phyloP scores from a whole-genome alignment of 2,113 vertebrate genomes.

The Arothron firmamentum region DNA sequence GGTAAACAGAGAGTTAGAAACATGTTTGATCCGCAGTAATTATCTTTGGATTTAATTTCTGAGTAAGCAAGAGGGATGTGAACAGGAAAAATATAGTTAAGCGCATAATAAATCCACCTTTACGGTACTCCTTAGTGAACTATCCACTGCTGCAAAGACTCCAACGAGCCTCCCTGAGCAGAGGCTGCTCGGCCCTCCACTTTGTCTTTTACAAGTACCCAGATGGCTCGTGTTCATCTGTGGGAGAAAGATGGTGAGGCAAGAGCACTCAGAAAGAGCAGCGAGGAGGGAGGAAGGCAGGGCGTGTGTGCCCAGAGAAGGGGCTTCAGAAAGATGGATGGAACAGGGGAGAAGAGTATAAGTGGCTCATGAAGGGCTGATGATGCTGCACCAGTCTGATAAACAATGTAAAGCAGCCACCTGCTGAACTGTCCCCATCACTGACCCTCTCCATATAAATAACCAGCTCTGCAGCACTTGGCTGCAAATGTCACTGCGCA shows the following conservation, averaged over 20 bases:
- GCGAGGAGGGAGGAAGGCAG: neutral
- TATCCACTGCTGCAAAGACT: neutral
- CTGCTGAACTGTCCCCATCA: constrained; percentile 53
- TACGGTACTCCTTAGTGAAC: neutral
- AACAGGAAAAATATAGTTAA: too few species aligned
- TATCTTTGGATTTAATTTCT: too few species aligned
- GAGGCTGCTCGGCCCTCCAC: constrained; percentile 24
- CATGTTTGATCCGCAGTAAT: too few species aligned
- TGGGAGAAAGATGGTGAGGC: constrained; percentile 31
- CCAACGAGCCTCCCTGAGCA: constrained; percentile 17
- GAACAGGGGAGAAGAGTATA: constrained; percentile 1
- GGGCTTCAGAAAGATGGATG: constrained; percentile 41
- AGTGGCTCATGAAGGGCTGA: constrained; percentile 55
- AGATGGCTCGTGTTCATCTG: constrained; percentile 56
- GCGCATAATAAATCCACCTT: too few species aligned
- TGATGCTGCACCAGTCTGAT: constrained; percentile 55
- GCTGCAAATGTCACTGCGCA: constrained; percentile 60
- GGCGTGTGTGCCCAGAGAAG: constrained; percentile 34
- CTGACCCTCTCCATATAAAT: constrained; percentile 55
- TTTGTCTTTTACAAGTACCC: constrained; percentile 41
- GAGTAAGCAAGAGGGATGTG: too few species aligned
- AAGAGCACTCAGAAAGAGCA: constrained; percentile 49
- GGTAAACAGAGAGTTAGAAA: too few species aligned
- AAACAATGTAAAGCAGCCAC: constrained; percentile 65
- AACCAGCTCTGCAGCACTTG: constrained; percentile 62